Base-by-base conservation (phyloP, 1,140 invertebrate genomes). In the Drosophila kurseongensis region DNA sequence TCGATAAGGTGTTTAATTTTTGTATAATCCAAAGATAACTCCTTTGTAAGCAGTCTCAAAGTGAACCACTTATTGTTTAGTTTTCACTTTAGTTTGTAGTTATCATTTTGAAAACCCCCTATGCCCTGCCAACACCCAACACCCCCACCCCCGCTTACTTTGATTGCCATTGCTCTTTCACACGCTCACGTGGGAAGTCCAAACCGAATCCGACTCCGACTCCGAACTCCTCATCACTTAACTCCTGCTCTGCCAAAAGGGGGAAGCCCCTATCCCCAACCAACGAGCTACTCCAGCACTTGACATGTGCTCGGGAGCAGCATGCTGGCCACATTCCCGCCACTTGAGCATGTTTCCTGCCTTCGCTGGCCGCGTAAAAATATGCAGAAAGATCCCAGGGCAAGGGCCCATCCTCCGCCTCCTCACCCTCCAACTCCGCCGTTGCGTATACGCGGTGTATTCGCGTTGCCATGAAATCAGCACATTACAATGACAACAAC, bases 281-380 rank as follows among this genome's bases (percentile, higher is more conserved):
- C 23, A 12, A 9, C 29, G 29, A 32, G 40, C 0, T 13, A 27
- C 45, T 57, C 16, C 32, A 47, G 58, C 74, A 82, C 79, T 82
- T 82, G 79, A 81, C 79, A 81, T 81, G 78, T 72, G 72, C 65
- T 71, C 74, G 29, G 42, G 38, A 68, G 68, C 68, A 71, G 38
- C 54, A 63, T 61, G 61, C 65, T 71, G 69, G 63, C 68, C 77
- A 77, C 78, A 85, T 88, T 80, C 77, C 80, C 84, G 85, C 80
- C 80, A 89, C 84, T 89, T 89, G 80, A 89, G 66, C 85, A 89
- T 89, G 84, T 80, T 89, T 89, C 84, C 84, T 90, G 76, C 76
- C 54, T 66, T 44, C 41, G 36, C 44, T 56, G 42, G 52, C 52
- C 16, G 65, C 57, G 59, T 78, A 72, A 72, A 71, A 72, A 58